Conservation (phyloP, 2,113 vertebrate species). For the Eptatretus burgeri region DNA sequence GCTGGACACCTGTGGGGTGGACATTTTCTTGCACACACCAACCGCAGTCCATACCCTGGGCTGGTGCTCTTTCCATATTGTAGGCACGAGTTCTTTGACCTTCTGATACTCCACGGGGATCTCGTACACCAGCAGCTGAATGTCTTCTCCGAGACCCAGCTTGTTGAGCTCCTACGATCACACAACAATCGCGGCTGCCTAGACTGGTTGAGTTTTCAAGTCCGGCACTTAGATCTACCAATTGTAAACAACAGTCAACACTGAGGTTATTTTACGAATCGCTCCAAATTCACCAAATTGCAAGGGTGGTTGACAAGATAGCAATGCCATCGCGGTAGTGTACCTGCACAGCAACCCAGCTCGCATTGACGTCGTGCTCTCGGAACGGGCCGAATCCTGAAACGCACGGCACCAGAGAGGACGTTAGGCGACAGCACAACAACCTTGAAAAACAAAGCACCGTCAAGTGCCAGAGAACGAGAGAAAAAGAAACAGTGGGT, state of each 20-base stretch:
- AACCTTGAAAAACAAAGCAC: too few species aligned
- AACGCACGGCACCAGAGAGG: background rate
- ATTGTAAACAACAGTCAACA: too few species aligned
- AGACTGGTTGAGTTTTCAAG: too few species aligned
- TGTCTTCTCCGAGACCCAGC: conserved; percentile 32
- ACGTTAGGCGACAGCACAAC: background rate
- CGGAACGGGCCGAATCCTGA: conserved; percentile 3
- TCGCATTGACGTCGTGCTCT: conserved; percentile 3
- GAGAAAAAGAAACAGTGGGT: too few species aligned
- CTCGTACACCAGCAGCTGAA: conserved; percentile 49
- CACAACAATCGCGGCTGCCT: background rate
- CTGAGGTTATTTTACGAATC: too few species aligned
- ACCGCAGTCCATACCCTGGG: conserved; percentile 26
- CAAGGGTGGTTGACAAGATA: too few species aligned
- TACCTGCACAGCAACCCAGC: conserved; percentile 5
- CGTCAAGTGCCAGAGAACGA: too few species aligned
- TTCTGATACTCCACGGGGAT: conserved; percentile 67
- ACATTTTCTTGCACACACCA: too few species aligned
- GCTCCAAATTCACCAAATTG: too few species aligned
- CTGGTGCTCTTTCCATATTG: conserved; percentile 43
- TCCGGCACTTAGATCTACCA: too few species aligned
- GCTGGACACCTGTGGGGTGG: too few species aligned
- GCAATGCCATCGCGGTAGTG: background rate
- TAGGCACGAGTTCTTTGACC: conserved; percentile 45
- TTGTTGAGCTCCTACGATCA: conserved; percentile 42